Evolutionary conservation across 2,797 vertebrate genomes (phyloP).

Genomic region (Myoxocephalus aenaeus): DNA sequence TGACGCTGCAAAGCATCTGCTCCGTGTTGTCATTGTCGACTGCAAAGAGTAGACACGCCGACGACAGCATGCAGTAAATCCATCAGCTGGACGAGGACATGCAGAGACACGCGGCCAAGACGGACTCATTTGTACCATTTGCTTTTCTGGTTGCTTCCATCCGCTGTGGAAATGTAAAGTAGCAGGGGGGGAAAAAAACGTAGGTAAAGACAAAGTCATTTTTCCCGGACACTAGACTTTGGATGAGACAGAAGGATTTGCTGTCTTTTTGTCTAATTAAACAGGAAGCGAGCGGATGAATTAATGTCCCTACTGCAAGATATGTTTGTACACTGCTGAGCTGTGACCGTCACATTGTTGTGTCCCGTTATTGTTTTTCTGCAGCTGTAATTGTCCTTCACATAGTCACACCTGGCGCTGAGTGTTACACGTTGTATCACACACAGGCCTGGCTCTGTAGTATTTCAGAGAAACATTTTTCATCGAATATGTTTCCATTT

Average conservation of each 20-base stretch:
- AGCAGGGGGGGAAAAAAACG: background rate
- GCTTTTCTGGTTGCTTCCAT: background rate
- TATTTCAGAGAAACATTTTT: background rate
- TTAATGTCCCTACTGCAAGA: background rate
- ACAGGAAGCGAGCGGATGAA: background rate
- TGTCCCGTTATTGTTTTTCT: background rate
- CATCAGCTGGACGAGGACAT: slow-evolving; percentile 17
- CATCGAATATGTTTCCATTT: background rate
- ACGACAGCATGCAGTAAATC: slow-evolving; percentile 5
- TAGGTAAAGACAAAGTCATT: background rate
- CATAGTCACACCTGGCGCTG: background rate
- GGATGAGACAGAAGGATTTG: background rate
- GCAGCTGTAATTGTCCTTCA: background rate
- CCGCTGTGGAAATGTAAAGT: background rate
- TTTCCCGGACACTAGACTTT: background rate
- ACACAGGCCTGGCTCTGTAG: background rate
- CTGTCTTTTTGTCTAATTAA: slow-evolving; percentile 14
- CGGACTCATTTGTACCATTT: background rate
- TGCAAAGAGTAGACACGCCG: background rate
- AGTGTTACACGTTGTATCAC: background rate
- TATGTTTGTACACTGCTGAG: background rate
- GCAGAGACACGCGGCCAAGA: background rate
- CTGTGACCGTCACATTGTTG: too few species aligned
- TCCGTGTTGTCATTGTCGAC: slow-evolving; percentile 21
- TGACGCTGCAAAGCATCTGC: slow-evolving; percentile 18